Conservation (phyloP, 2,113 vertebrate genomes). For the Paramormyrops kingsleyae region DNA sequence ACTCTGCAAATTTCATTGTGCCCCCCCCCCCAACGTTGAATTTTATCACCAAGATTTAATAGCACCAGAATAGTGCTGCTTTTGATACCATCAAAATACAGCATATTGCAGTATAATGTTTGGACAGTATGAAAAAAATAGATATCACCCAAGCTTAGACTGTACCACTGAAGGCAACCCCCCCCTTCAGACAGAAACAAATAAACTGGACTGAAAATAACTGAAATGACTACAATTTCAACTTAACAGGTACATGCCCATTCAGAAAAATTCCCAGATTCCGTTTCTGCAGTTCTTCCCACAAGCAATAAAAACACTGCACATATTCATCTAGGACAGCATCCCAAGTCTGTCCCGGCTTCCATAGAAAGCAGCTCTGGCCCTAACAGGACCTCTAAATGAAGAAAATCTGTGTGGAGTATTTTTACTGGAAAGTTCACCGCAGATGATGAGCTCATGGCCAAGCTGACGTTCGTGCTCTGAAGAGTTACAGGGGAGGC, state of each 20-base stretch:
- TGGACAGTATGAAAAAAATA: neutral
- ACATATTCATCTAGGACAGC: neutral
- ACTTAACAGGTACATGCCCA: neutral
- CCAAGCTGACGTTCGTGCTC: neutral
- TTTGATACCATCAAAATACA: neutral
- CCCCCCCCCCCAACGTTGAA: neutral
- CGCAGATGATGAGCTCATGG: neutral
- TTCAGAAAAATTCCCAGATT: neutral
- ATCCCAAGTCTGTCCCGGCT: neutral
- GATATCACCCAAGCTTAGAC: neutral
- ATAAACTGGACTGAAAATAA: neutral
- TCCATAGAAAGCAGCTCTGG: constrained; percentile 24
- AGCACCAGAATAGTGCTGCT: neutral
- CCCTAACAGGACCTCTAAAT: constrained; percentile 13
- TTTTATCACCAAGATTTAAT: neutral
- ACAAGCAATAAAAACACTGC: constrained; percentile 2
- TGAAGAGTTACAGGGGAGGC: neutral
- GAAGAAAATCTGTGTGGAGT: constrained; percentile 9
- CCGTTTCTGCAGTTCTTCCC: neutral
- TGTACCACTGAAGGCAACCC: neutral
- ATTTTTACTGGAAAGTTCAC: constrained; percentile 22
- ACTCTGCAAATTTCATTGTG: neutral
- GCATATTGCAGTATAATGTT: neutral
- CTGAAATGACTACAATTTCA: neutral
- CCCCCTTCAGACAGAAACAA: neutral